phyloP scores from a whole-genome alignment of 2,797 vertebrate genomes.

The Zalophus californianus region DNA sequence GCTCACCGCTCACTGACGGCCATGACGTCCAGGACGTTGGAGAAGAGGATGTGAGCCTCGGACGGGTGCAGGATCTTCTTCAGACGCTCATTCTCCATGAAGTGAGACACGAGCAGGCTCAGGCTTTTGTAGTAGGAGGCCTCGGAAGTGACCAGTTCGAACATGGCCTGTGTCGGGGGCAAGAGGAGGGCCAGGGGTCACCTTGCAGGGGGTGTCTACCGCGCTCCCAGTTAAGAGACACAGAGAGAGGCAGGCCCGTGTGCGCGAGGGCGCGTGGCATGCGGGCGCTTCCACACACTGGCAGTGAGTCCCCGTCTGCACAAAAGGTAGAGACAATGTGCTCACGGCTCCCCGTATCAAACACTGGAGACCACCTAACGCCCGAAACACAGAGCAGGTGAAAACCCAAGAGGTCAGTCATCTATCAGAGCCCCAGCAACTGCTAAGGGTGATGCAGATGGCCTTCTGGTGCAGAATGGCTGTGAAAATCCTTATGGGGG shows the following conservation, averaged over 20 bases:
- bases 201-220: fast-evolving
- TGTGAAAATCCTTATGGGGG: fast-evolving
- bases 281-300: fast-evolving
- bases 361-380: fast-evolving
- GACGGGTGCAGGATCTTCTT: conserved; percentile 94
- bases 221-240: fast-evolving
- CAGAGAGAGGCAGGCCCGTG: not conserved
- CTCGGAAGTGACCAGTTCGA: conserved; percentile 97
- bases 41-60: conserved; percentile 98
- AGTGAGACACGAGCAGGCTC: conserved; percentile 95
- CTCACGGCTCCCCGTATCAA: fast-evolving
- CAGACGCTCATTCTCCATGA: conserved; percentile 93
- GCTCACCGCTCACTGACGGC: conserved; percentile 95
- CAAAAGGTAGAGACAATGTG: fast-evolving
- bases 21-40: conserved; percentile 97
- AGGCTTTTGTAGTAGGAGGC: conserved; percentile 98
- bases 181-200: not conserved
- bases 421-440: fast-evolving
- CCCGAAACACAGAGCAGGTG: fast-evolving
- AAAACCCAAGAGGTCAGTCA: not conserved
- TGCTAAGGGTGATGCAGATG: fast-evolving
- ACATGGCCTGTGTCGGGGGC: conserved; percentile 93
- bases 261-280: fast-evolving
- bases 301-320: fast-evolving
- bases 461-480: fast-evolving